Percentiles rank a stretch among this genome's conserved stretches.
Evolutionary conservation across 2,888 invertebrate species (phyloP).

Genomic region (Hybos culiciformis): DNA sequence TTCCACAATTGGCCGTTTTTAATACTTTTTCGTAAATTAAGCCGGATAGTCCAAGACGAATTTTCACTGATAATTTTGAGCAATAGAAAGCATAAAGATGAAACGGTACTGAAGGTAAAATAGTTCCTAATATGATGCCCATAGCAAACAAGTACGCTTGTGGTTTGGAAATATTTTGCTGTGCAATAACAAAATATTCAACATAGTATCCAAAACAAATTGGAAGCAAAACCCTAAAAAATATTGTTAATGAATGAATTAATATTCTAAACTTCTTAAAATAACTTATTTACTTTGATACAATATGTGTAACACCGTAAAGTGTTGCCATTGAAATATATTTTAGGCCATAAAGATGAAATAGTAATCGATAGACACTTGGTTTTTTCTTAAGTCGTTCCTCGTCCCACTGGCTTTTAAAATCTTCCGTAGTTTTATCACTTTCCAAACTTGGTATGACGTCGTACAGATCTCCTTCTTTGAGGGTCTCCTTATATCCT

Average conservation of each 20-base stretch:
- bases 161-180: conserved; percentile 36
- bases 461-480: conserved; percentile 43
- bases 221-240: conserved; percentile 48
- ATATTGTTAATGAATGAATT: background rate
- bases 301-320: conserved; percentile 26
- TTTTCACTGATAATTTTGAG: conserved; percentile 53
- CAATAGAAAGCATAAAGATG: conserved; percentile 63
- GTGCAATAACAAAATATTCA: conserved; percentile 27
- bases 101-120: conserved; percentile 43
- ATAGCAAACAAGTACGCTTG: conserved; percentile 54
- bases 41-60: conserved; percentile 55
- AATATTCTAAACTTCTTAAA: no score
- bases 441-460: conserved; percentile 41
- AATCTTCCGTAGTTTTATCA: conserved; percentile 35
- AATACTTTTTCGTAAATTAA: conserved; percentile 59
- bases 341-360: conserved; percentile 34
- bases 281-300: conserved; percentile 28
- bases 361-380: conserved; percentile 35
- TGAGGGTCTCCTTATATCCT: conserved; percentile 38
- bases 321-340: conserved; percentile 28
- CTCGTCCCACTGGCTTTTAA: conserved; percentile 34
- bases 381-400: conserved; percentile 32
- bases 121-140: conserved; percentile 41
- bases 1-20: conserved; percentile 61
- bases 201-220: conserved; percentile 50